Base-by-base conservation (phyloP, 2,113 vertebrate species). In the Dicentrarchus labrax region DNA sequence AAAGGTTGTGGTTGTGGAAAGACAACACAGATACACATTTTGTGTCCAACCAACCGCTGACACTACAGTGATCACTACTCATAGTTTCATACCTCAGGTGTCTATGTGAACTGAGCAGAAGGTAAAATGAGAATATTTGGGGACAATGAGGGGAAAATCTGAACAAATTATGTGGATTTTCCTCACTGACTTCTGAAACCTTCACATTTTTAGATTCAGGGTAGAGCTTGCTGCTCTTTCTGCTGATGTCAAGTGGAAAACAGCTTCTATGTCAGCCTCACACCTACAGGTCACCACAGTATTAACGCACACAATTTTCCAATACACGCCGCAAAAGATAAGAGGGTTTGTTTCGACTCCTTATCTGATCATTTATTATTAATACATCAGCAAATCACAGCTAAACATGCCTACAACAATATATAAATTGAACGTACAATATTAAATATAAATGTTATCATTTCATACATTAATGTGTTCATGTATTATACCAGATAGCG, bases 171-270 rank as follows among this genome's bases (percentile, higher is more conserved):
- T 1, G 4, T 7, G 10, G 17, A 38, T 47, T 79, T 72, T 43
- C 22, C 0, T 22, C 8, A 0, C 1, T 78, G 65, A 67, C 56
- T 65, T 47, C 2, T 73, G 56, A 77, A 80, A 78, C 50, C 4
- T 61, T 50, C 16, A 2, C 41, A 76, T 72, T 61, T 56, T 77
- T 73, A 74, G 24, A 47, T 59, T 59, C 0, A 22, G 6, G 16
- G 9, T 10, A 70, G 3, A 19, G 4, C 11, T 24, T 13, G 7
- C 12, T 57, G 6, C 15, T 24, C 5, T 76, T 77, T 78, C 41
- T 85, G 68, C 72, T 76, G 57, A 84, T 72, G 64, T 84, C 54
- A 51, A 78, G 73, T 36, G 74, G 66, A 89, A 85, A 78, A 83
- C 69, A 75, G 15, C 16, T 62, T 74, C 38, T 67, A 6, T 66